Percentiles rank a stretch among this genome's conserved stretches.
Evolutionary conservation across 2,888 invertebrate genomes (phyloP).

Genomic region (Trissolcus brochymenae): DNA sequence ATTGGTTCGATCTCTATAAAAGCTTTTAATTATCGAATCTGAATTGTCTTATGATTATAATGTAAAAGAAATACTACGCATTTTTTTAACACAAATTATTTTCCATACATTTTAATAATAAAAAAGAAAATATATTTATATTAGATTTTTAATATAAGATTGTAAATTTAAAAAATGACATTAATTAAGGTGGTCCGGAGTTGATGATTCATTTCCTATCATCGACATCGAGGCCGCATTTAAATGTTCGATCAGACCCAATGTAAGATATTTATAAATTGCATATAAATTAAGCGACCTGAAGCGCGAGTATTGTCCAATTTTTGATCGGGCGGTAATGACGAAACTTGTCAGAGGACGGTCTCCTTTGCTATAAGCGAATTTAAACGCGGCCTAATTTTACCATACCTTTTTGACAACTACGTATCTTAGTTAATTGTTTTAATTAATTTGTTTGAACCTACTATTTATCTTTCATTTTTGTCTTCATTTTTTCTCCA

Average conservation of each 20-base stretch:
- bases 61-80: no score
- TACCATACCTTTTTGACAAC: slow-evolving; percentile 4
- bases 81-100: not conserved
- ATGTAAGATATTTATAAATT: slow-evolving; percentile 25
- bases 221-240: slow-evolving; percentile 48
- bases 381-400: slow-evolving; percentile 50
- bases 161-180: slow-evolving; percentile 19
- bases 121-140: not conserved
- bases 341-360: slow-evolving; percentile 51
- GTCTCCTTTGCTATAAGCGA: slow-evolving; percentile 35
- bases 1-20: no score
- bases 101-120: not conserved
- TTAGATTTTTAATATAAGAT: not conserved
- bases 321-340: slow-evolving; percentile 55
- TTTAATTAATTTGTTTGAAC: slow-evolving; percentile 24
- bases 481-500: not conserved
- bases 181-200: slow-evolving; percentile 60
- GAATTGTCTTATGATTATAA: slow-evolving; percentile 1
- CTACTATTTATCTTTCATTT: slow-evolving; percentile 37
- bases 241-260: slow-evolving; percentile 37
- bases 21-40: not conserved
- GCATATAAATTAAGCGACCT: slow-evolving; percentile 35
- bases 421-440: slow-evolving; percentile 3
- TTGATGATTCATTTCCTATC: slow-evolving; percentile 11
- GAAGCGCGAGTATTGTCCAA: slow-evolving; percentile 56